Percentiles rank a stretch among this genome's conserved stretches.
phyloP scores from a whole-genome alignment of 2,888 invertebrate genomes.

The Ceraclea dissimilis region DNA sequence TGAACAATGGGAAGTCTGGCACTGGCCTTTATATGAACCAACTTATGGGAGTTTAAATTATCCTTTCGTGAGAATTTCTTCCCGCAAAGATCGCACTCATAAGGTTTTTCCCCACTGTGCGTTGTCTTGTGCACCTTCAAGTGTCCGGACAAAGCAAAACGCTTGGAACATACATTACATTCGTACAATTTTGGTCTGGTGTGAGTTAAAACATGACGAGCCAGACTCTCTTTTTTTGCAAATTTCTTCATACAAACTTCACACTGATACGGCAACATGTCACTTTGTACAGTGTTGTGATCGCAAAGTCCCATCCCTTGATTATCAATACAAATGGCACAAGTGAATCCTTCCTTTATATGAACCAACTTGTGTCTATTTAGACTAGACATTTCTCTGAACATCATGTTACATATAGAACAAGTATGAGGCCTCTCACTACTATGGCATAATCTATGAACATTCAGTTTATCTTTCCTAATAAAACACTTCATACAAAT shows the following conservation, averaged over 20 bases:
- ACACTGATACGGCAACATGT: not conserved
- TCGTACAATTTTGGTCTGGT: not conserved
- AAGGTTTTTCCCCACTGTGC: constrained; percentile 1
- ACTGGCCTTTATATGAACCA: not conserved
- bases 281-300: not conserved
- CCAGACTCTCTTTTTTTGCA: not conserved
- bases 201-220: not conserved
- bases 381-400: not conserved
- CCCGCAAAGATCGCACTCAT: not conserved
- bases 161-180: not conserved
- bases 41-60: not conserved
- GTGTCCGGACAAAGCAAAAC: not conserved
- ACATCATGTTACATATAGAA: not conserved
- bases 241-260: not conserved
- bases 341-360: not conserved
- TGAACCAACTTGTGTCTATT: not conserved
- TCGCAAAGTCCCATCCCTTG: not conserved
- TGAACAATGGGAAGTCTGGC: not conserved
- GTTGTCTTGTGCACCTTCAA: not conserved
- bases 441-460: not conserved
- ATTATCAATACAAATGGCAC: not conserved
- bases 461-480: not conserved
- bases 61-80: not conserved
- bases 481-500: not conserved
- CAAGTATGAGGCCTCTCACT: not conserved